Conservation (phyloP, 2,888 invertebrate species). For the Gibbula magus region DNA sequence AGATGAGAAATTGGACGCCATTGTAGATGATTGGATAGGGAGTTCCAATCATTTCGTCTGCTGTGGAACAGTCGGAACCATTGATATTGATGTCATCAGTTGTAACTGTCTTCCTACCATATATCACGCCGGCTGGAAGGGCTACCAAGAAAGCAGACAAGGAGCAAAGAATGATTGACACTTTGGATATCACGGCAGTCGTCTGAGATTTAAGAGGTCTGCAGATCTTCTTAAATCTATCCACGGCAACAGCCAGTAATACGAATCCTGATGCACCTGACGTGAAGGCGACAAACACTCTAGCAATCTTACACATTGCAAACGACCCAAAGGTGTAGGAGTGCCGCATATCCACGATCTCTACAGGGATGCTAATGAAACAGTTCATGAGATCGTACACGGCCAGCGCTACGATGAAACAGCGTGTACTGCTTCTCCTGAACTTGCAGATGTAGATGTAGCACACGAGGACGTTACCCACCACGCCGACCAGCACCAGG, state of each 20-base stretch:
- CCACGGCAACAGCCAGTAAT: constrained; percentile 35
- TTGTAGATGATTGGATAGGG: constrained; percentile 45
- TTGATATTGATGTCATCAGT: constrained; percentile 29
- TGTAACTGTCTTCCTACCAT: constrained; percentile 22
- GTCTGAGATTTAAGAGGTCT: constrained; percentile 24
- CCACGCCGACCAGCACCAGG: neutral
- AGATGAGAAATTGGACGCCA: constrained; percentile 31
- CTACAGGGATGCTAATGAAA: constrained; percentile 7
- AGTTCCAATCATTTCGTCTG: constrained; percentile 43
- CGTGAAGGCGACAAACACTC: neutral
- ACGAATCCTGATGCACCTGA: constrained; percentile 27
- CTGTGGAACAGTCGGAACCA: constrained; percentile 55
- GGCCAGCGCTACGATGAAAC: neutral
- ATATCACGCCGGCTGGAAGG: constrained; percentile 32
- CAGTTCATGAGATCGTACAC: neutral
- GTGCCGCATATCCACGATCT: constrained; percentile 9
- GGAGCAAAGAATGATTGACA: constrained; percentile 17
- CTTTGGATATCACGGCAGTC: constrained; percentile 25
- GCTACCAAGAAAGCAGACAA: constrained; percentile 25
- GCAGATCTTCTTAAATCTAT: constrained; percentile 37
- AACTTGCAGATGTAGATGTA: neutral
- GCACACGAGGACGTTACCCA: constrained; percentile 5
- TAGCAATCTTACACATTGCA: neutral
- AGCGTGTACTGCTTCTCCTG: neutral
- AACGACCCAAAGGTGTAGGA: neutral